A percentile compares a stretch with the other conserved stretches of the same genome.
phyloP scores from a whole-genome alignment of 2,888 invertebrate species.

The Amblyjoppa proteus region DNA sequence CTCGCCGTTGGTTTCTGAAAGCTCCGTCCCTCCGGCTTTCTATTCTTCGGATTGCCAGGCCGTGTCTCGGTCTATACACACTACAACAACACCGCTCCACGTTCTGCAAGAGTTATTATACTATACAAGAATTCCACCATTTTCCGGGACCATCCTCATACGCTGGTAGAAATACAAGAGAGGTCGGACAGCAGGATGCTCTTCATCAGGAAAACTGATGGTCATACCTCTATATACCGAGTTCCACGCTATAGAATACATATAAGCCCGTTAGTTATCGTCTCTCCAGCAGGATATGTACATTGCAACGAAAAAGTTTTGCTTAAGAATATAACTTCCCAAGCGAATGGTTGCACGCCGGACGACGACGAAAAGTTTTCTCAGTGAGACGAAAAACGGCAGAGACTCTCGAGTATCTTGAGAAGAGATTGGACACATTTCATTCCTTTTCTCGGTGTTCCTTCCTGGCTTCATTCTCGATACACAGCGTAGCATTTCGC shows the following conservation, averaged over 20 bases:
- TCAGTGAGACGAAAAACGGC: slow-evolving; percentile 8
- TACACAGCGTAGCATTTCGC: slow-evolving; percentile 29
- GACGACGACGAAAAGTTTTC: slow-evolving; percentile 54
- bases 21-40: slow-evolving; percentile 41
- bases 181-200: slow-evolving; percentile 2
- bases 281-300: not conserved
- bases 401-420: slow-evolving; percentile 41
- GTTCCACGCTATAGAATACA: not conserved
- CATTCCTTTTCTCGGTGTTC: slow-evolving; percentile 22
- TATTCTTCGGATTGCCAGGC: slow-evolving; percentile 17
- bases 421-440: slow-evolving; percentile 45
- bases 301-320: slow-evolving; percentile 7
- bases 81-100: not conserved
- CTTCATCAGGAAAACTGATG: slow-evolving; percentile 12
- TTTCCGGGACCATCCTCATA: slow-evolving; percentile 4
- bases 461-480: slow-evolving; percentile 46
- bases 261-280: slow-evolving; percentile 15
- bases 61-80: slow-evolving; percentile 8
- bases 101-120: slow-evolving; percentile 43
- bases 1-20: slow-evolving; percentile 37
- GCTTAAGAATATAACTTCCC: not conserved
- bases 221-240: not conserved
- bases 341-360: slow-evolving; percentile 15
- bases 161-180: slow-evolving; percentile 7
- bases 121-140: slow-evolving; percentile 9